Conservation (phyloP, 2,113 vertebrate genomes). For the Scomber scombrus region DNA sequence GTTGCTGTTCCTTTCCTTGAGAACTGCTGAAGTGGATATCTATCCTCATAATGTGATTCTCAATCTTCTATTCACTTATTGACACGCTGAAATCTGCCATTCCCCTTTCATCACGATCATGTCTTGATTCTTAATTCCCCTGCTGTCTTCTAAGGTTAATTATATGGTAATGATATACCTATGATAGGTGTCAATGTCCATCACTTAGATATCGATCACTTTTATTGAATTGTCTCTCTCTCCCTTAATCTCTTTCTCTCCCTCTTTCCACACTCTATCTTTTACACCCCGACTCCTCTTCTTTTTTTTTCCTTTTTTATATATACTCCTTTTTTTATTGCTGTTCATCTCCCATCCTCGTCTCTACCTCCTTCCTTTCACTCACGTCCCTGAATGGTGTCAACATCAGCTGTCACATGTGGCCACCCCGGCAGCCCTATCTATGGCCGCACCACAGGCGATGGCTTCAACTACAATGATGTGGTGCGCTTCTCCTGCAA, state of each 20-base stretch:
- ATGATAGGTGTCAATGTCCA: conserved; percentile 55
- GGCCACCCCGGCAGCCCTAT: conserved; percentile 97
- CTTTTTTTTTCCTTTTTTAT: not conserved
- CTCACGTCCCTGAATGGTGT: conserved; percentile 5
- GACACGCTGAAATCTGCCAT: conserved; percentile 35
- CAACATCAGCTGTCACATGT: conserved; percentile 92
- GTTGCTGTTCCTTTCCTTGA: not conserved
- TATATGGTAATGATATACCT: conserved; percentile 69
- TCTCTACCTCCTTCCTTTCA: not conserved
- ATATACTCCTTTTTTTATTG: not conserved
- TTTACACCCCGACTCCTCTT: not conserved
- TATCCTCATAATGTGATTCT: conserved; percentile 42
- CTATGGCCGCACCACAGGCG: conserved; percentile 95
- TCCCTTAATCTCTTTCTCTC: not conserved
- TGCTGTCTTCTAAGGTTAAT: conserved; percentile 63
- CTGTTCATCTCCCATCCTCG: not conserved
- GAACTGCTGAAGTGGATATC: conserved; percentile 1
- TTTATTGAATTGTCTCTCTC: conserved; percentile 50
- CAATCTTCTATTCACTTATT: conserved; percentile 44
- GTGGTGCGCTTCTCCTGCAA: conserved; percentile 95
- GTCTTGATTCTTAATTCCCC: conserved; percentile 39
- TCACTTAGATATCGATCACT: conserved; percentile 49
- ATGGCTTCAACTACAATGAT: conserved; percentile 96
- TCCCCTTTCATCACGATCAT: conserved; percentile 30
- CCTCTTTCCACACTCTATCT: not conserved